phyloP scores from a whole-genome alignment of 2,113 vertebrate genomes.

The Dicrurus megarhynchus region DNA sequence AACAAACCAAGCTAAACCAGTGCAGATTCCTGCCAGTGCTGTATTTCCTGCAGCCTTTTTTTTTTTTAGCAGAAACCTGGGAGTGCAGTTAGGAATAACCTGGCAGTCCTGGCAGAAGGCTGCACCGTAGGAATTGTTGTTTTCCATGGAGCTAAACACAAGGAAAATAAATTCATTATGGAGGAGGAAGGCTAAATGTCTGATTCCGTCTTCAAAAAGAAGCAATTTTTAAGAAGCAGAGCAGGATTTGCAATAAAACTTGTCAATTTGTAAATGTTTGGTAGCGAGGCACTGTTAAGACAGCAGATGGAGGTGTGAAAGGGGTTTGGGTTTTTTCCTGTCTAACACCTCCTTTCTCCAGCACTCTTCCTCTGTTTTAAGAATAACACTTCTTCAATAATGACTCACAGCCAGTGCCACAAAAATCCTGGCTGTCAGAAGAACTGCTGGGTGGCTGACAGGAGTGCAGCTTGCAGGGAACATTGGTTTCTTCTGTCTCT shows the following conservation, averaged over 20 bases:
- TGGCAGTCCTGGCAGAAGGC: background rate
- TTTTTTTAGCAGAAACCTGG: background rate
- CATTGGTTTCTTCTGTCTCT: background rate
- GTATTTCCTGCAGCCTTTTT: background rate
- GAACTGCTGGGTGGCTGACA: conserved; percentile 1
- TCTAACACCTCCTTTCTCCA: conserved; percentile 20
- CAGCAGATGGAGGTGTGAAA: conserved; percentile 15
- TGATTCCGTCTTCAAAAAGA: background rate
- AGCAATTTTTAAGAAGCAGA: background rate
- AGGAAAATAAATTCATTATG: background rate
- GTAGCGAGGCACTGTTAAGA: background rate
- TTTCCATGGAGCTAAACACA: background rate
- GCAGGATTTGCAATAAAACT: background rate
- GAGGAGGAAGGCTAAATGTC: background rate
- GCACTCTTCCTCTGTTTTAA: background rate
- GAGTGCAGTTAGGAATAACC: background rate
- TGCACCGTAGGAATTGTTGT: background rate
- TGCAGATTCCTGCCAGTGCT: background rate
- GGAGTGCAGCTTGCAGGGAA: background rate
- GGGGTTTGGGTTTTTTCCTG: background rate
- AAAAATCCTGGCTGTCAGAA: background rate
- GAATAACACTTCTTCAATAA: background rate
- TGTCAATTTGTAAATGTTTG: background rate
- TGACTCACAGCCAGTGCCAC: conserved; percentile 21
- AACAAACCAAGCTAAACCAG: background rate